Evolutionary conservation across 2,888 invertebrate species (phyloP).

Genomic region (Metopia argyrocephala): DNA sequence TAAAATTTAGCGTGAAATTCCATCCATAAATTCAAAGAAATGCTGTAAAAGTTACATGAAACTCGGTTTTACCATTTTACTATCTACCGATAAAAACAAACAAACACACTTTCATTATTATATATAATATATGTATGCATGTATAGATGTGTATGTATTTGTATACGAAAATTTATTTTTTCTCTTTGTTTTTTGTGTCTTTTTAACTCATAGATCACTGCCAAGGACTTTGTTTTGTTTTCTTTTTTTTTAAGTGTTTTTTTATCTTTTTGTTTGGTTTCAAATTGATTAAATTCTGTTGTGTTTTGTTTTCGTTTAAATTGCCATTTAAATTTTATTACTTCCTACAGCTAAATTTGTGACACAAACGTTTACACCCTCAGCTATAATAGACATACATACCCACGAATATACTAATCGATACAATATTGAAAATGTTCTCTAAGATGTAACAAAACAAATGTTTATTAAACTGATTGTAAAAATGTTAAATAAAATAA

Average conservation of each 20-base stretch:
- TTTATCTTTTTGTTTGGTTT: slow-evolving; percentile 19
- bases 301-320: slow-evolving; percentile 4
- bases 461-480: background rate
- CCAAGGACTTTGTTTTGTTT: slow-evolving; percentile 48
- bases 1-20: too few species aligned
- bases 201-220: slow-evolving; percentile 54
- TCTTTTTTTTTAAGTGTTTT: background rate
- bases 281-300: slow-evolving; percentile 38
- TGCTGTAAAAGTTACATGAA: too few species aligned
- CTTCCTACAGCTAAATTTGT: background rate
- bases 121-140: too few species aligned
- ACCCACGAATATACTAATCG: background rate
- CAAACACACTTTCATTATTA: too few species aligned
- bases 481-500: too few species aligned
- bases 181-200: background rate
- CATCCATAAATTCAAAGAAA: too few species aligned
- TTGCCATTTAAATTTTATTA: slow-evolving; percentile 24
- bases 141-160: too few species aligned
- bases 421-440: background rate
- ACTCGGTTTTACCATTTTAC: too few species aligned
- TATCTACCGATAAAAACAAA: too few species aligned
- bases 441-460: background rate
- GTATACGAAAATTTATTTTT: too few species aligned
- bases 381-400: background rate
- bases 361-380: background rate